Evolutionary conservation across 1,140 invertebrate genomes (phyloP).

Genomic region (Euwallacea fornicatus): DNA sequence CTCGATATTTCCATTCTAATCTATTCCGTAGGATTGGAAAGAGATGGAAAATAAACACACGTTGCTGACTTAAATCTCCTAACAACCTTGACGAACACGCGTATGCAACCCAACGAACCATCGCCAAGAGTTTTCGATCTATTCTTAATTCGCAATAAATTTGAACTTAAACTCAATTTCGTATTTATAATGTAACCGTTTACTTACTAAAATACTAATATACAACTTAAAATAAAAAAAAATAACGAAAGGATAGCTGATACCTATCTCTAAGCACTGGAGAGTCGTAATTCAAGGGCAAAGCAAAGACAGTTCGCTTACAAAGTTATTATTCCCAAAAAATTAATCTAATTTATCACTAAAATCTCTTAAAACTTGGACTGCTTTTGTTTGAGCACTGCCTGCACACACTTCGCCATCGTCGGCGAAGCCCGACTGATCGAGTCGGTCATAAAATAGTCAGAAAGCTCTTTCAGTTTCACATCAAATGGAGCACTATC

Average conservation of each 20-base stretch:
- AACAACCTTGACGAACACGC: no score
- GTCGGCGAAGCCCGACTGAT: constrained; percentile 96
- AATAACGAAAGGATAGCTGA: background rate
- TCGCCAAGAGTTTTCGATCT: no score
- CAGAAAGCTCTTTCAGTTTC: constrained; percentile 79
- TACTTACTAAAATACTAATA: constrained; percentile 15
- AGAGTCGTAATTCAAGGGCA: background rate
- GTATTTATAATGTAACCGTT: no score
- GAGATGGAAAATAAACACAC: no score
- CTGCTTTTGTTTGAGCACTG: constrained; percentile 77
- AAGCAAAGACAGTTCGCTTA: no score
- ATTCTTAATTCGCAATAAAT: no score
- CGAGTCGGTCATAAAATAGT: constrained; percentile 98
- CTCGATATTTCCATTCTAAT: no score
- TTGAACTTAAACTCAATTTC: no score
- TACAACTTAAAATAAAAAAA: constrained; percentile 23
- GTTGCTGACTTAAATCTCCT: no score
- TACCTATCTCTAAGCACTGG: constrained; percentile 1
- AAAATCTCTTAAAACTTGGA: constrained; percentile 54
- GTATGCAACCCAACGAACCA: no score
- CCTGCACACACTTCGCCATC: constrained; percentile 98
- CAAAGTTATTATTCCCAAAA: no score
- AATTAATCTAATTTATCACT: constrained; percentile 15
- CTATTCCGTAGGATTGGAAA: no score
- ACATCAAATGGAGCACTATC: constrained; percentile 70